phyloP scores from a whole-genome alignment of 2,888 invertebrate genomes.

The Eristalinus aeneus region DNA sequence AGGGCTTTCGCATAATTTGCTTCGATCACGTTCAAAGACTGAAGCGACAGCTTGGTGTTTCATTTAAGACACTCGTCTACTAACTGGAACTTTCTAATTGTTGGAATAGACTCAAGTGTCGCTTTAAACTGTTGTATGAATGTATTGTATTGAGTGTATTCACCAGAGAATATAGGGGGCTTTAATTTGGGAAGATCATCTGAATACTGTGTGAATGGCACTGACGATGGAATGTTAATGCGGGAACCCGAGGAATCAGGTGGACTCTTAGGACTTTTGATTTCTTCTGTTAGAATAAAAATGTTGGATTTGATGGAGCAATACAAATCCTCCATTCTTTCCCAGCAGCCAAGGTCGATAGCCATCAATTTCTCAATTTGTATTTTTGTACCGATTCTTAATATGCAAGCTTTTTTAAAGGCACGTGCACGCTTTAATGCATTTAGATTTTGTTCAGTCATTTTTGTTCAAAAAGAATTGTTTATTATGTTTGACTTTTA shows the following conservation, averaged over 20 bases:
- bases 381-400: too few species aligned
- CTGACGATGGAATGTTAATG: background rate
- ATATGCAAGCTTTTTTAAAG: too few species aligned
- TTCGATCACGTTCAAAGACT: constrained; percentile 15
- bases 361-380: too few species aligned
- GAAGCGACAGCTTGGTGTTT: constrained; percentile 9
- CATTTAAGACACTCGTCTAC: constrained; percentile 29
- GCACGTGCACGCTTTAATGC: too few species aligned
- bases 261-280: background rate
- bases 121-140: constrained; percentile 36
- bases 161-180: constrained; percentile 29
- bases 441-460: too few species aligned
- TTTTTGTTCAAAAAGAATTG: too few species aligned
- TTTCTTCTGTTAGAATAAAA: background rate
- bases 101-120: constrained; percentile 25
- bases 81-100: constrained; percentile 36
- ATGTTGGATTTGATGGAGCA: background rate
- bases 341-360: too few species aligned
- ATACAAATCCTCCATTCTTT: background rate
- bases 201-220: too few species aligned
- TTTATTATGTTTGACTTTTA: too few species aligned
- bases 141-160: constrained; percentile 30
- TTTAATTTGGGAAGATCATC: too few species aligned
- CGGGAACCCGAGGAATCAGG: background rate
- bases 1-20: constrained; percentile 6